Evolutionary conservation across 2,113 vertebrate species (phyloP), one percentile per base, ranked within the genome.

Genomic region (Cygnus buccinator): DNA sequence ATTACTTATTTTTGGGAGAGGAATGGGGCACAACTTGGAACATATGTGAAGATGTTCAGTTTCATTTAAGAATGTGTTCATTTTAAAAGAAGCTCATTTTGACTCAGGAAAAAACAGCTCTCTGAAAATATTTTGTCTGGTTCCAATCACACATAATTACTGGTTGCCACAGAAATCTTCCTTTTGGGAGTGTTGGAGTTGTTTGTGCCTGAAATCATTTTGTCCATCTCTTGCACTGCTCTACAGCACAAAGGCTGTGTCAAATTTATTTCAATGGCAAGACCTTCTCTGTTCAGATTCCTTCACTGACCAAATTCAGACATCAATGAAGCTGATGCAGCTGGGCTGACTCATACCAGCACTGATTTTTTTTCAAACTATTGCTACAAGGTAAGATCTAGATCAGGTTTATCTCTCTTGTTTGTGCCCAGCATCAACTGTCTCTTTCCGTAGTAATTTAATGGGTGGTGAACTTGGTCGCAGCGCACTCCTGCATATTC

Each of bases 51-150:
- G 52, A 65, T 33, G 20, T 66, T 72, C 63, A 39, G 55, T 83
- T 96, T 70, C 37, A 41, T 80, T 88, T 83, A n/a, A 59, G n/a
- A 70, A 55, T 35, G 11, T 43, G 19, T 85, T 72, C 71, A 71
- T 77, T 90, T 43, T 63, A 80, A 93, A 83, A 5, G 50, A 87
- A 89, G 41, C 7, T 12, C 4, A 2, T 61, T 92, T 83, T 86
- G n/a, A 81, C 35, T 70, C 44, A 13, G 20, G 28, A 93, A 77
- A 65, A 86, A 90, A 71, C 44, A 77, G 29, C 25, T 18, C 75
- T 88, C 83, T 90, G 75, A 90, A 90, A 93, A 75, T 75, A 81
- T 78, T 93, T 75, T 93, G 58, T 61, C 31, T 89, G 54, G 29
- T 77, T 94, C 80, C 58, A 91, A 66, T 89, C 74, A 83, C 18